A percentile compares a stretch with the other conserved stretches of the same genome.
Conservation (phyloP, 2,797 vertebrate species). For the Smutsia gigantea region DNA sequence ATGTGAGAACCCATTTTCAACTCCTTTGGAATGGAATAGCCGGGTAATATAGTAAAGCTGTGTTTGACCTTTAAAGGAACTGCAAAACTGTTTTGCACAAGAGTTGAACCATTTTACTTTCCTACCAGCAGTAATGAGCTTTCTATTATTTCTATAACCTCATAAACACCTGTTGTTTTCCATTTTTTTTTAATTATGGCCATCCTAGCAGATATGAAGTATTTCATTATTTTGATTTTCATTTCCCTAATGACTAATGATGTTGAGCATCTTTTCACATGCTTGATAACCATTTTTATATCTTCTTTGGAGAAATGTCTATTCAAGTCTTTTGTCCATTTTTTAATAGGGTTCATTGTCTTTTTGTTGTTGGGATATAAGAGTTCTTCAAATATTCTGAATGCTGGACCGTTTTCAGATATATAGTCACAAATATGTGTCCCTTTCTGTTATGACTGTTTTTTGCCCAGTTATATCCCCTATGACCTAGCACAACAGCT, state of each 20-base stretch:
- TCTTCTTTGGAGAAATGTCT: slow-evolving; percentile 5
- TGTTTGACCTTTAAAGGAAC: slow-evolving; percentile 8
- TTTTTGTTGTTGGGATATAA: not conserved
- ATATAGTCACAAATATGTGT: not conserved
- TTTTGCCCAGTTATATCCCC: not conserved
- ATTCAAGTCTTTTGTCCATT: not conserved
- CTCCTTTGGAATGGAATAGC: not conserved
- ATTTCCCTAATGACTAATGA: not conserved
- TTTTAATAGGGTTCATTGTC: not conserved
- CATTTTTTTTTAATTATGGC: not conserved
- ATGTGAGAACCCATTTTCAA: not conserved
- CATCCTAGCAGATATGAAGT: not conserved
- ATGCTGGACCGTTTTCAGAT: not conserved
- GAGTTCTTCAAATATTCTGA: not conserved
- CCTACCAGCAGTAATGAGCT: not conserved
- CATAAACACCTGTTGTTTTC: not conserved
- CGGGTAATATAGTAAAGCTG: not conserved
- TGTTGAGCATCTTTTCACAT: not conserved
- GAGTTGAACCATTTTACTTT: not conserved
- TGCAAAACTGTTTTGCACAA: not conserved
- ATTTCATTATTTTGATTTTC: not conserved
- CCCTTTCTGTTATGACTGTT: not conserved
- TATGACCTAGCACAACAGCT: not conserved
- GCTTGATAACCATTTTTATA: not conserved
- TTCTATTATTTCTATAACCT: not conserved